Conservation (phyloP, 2,888 invertebrate genomes). For the Nomada fucata region DNA sequence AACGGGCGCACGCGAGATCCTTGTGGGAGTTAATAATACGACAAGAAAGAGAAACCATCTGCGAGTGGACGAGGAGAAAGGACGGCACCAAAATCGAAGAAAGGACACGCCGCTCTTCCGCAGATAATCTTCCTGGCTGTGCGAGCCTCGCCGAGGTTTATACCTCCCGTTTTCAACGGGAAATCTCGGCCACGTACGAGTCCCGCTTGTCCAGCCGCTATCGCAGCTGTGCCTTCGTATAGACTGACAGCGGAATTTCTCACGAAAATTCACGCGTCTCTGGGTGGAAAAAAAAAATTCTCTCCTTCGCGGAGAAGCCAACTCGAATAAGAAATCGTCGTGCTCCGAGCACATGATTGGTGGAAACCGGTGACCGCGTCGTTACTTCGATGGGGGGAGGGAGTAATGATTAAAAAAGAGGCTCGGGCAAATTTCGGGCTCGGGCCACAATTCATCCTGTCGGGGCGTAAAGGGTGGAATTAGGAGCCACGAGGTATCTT, state of each 20-base stretch:
- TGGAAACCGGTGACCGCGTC: background rate
- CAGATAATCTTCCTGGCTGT: constrained; percentile 63
- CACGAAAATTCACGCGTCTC: constrained; percentile 62
- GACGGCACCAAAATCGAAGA: constrained; percentile 33
- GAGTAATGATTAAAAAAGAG: constrained; percentile 19
- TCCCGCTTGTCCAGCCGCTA: constrained; percentile 15
- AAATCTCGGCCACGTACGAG: constrained; percentile 48
- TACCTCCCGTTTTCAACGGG: constrained; percentile 44
- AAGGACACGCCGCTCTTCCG: background rate
- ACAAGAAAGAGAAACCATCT: constrained; percentile 58
- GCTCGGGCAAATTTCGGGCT: constrained; percentile 49
- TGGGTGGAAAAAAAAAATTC: constrained; percentile 31
- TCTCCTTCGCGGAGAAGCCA: constrained; percentile 23
- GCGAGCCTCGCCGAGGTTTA: constrained; percentile 39
- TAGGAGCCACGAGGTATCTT: constrained; percentile 53
- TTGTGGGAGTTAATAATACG: constrained; percentile 66
- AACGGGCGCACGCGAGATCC: constrained; percentile 34
- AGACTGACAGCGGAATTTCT: constrained; percentile 44
- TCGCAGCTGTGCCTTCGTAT: constrained; percentile 48
- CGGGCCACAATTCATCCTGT: constrained; percentile 56
- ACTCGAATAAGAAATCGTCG: constrained; percentile 25
- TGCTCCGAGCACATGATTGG: background rate
- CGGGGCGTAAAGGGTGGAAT: constrained; percentile 41
- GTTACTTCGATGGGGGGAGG: constrained; percentile 24
- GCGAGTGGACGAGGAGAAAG: constrained; percentile 1